Conservation (phyloP, 2,797 vertebrate genomes). For the Amphiprion clarkii region DNA sequence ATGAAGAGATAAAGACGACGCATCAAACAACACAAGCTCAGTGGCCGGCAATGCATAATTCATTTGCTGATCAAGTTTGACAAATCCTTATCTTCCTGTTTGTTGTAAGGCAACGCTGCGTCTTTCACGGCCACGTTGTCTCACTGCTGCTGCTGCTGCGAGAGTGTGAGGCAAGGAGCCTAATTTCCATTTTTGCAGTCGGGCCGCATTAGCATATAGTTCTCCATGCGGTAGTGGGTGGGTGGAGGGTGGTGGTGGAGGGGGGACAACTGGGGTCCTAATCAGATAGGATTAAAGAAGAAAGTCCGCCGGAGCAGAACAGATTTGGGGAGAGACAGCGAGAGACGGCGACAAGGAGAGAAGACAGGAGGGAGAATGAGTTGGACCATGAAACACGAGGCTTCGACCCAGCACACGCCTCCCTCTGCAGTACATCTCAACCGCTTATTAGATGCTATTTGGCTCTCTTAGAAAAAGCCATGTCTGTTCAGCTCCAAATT, state of each 20-base stretch:
- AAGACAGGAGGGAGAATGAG: slow-evolving; percentile 33
- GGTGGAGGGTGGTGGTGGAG: neutral
- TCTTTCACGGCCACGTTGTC: slow-evolving; percentile 57
- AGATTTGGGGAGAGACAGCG: slow-evolving; percentile 66
- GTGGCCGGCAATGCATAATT: slow-evolving; percentile 75
- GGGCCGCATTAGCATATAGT: slow-evolving; percentile 77
- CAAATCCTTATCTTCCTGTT: slow-evolving; percentile 73
- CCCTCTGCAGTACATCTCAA: slow-evolving; percentile 38
- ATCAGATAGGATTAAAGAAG: slow-evolving; percentile 80
- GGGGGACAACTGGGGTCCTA: slow-evolving; percentile 59
- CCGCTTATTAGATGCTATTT: slow-evolving; percentile 39
- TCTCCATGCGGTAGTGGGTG: slow-evolving; percentile 36
- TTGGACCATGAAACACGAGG: slow-evolving; percentile 39
- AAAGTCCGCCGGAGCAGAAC: slow-evolving; percentile 64
- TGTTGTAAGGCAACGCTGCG: slow-evolving; percentile 63
- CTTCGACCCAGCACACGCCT: slow-evolving; percentile 16
- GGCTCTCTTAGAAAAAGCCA: slow-evolving; percentile 33
- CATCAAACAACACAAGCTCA: slow-evolving; percentile 50
- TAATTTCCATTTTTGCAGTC: slow-evolving; percentile 76
- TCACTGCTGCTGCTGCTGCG: slow-evolving; percentile 29
- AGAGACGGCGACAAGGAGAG: slow-evolving; percentile 23
- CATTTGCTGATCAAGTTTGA: slow-evolving; percentile 72
- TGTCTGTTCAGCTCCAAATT: slow-evolving; percentile 27
- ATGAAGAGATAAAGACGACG: slow-evolving; percentile 61
- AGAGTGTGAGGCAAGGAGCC: slow-evolving; percentile 33